These are phyloP conservation scores for Chrysolina americana DNA, from an alignment of 2,888 invertebrate genomes.

Conservation along the genomic window DNA sequence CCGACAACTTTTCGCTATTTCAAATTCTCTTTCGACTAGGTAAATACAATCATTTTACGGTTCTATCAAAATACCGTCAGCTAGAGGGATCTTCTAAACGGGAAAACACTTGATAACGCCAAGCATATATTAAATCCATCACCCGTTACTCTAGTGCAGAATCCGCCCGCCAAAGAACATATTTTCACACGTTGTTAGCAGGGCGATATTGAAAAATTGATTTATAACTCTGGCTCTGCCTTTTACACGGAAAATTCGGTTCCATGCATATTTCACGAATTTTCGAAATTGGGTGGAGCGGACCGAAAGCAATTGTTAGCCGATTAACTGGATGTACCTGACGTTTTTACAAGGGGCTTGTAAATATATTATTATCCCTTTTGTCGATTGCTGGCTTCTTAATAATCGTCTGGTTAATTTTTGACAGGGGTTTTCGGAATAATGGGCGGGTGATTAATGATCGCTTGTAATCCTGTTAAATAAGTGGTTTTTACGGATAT, in stretches of 20 bases:
- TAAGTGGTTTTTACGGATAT: conserved; percentile 20
- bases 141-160: conserved; percentile 14
- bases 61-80: neutral
- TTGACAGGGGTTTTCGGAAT: conserved; percentile 40
- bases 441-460: conserved; percentile 44
- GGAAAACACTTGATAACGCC: conserved; percentile 10
- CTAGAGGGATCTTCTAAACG: neutral
- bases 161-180: conserved; percentile 47
- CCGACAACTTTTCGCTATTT: no score
- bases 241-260: conserved; percentile 56
- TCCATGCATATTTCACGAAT: conserved; percentile 60
- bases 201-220: conserved; percentile 57
- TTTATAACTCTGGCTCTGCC: conserved; percentile 52
- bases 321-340: conserved; percentile 46
- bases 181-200: conserved; percentile 59
- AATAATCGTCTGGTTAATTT: conserved; percentile 41
- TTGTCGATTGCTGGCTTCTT: conserved; percentile 42
- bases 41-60: no score
- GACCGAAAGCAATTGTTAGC: conserved; percentile 43
- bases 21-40: no score
- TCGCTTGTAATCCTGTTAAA: conserved; percentile 43
- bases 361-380: conserved; percentile 43
- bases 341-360: conserved; percentile 29
- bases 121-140: conserved; percentile 19
- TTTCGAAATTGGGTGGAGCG: conserved; percentile 48